Evolutionary conservation across 2,113 vertebrate species (phyloP).

Genomic region (Cottus gobio): DNA sequence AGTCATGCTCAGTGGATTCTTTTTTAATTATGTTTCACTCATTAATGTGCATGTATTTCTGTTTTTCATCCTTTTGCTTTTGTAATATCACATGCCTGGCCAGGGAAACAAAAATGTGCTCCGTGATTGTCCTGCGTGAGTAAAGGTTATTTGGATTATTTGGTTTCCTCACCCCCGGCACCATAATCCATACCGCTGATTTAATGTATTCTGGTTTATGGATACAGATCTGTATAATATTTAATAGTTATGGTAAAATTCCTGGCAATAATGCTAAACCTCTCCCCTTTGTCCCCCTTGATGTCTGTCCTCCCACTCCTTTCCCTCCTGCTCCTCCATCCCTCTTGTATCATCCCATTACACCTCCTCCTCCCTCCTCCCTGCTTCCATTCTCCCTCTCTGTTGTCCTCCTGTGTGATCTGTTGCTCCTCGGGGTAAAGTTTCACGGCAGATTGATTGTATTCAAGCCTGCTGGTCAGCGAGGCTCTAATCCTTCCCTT

Average conservation of each 20-base stretch:
- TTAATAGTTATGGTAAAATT: neutral
- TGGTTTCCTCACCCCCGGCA: neutral
- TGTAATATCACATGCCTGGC: neutral
- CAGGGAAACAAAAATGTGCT: neutral
- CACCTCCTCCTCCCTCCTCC: constrained; percentile 3
- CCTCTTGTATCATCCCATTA: constrained; percentile 14
- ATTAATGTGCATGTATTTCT: neutral
- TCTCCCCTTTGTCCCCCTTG: constrained; percentile 4
- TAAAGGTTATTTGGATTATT: neutral
- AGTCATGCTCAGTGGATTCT: neutral
- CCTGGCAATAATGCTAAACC: neutral
- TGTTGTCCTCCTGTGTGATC: constrained; percentile 62
- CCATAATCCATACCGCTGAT: neutral
- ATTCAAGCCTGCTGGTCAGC: constrained; percentile 50
- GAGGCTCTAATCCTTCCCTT: constrained; percentile 30
- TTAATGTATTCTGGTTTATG: neutral
- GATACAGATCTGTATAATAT: neutral
- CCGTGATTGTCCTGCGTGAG: neutral
- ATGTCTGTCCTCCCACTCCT: constrained; percentile 9
- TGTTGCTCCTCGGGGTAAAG: constrained; percentile 67
- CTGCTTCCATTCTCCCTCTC: constrained; percentile 25
- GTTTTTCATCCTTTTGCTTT: neutral
- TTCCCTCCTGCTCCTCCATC: neutral
- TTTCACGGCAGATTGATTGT: constrained; percentile 64
- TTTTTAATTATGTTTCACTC: neutral